phyloP scores from a whole-genome alignment of 2,113 vertebrate species.

The Mohoua ochrocephala region DNA sequence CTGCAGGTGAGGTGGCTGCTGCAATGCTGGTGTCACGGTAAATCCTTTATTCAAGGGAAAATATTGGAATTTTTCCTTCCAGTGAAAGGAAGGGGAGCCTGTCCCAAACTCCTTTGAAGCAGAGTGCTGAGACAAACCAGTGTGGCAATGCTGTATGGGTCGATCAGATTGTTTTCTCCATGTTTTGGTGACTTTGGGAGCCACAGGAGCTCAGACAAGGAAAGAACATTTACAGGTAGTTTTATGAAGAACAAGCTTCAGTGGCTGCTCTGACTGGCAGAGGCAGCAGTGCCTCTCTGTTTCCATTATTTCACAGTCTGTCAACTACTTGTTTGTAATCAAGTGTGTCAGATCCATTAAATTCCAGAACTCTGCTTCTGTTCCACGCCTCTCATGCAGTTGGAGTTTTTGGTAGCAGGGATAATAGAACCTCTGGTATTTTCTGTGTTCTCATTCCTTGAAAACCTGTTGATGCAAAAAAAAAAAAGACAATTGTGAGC shows the following conservation, averaged over 20 bases:
- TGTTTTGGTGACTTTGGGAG: not conserved
- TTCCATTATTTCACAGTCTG: not conserved
- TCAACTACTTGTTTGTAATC: not conserved
- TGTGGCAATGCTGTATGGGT: not conserved
- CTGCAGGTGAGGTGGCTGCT: conserved; percentile 77
- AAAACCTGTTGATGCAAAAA: not conserved
- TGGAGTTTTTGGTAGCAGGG: not conserved
- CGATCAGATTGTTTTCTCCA: not conserved
- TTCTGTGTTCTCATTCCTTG: not conserved
- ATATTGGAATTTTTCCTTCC: not conserved
- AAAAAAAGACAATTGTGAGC: not conserved
- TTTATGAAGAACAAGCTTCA: not conserved
- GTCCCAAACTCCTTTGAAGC: not conserved
- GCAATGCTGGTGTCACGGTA: not conserved
- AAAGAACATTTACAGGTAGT: not conserved
- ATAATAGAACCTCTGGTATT: not conserved
- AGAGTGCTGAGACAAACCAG: not conserved
- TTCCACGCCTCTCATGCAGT: not conserved
- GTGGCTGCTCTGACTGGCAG: not conserved
- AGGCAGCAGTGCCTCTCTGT: not conserved
- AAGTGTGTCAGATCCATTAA: not conserved
- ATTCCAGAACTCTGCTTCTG: not conserved
- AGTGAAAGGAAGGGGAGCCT: not conserved
- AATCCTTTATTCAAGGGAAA: not conserved
- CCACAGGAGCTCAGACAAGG: not conserved